Conservation (phyloP, 2,888 invertebrate genomes). For the Brenthis ino region DNA sequence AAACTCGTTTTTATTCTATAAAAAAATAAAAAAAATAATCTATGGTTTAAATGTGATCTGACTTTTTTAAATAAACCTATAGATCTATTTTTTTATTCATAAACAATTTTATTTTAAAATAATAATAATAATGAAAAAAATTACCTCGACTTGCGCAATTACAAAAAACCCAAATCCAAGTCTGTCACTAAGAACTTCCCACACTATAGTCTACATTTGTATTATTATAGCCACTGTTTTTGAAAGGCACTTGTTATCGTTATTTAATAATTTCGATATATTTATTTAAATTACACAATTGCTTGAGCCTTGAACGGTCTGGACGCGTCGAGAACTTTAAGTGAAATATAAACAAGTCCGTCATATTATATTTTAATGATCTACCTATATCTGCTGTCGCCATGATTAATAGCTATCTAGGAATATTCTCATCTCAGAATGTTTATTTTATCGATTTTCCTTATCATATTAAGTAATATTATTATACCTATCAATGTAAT, state of each 20-base stretch:
- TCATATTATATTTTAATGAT: constrained; percentile 31
- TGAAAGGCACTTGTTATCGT: background rate
- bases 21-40: no score
- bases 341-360: constrained; percentile 38
- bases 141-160: constrained; percentile 16
- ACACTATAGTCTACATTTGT: constrained; percentile 13
- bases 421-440: constrained; percentile 5
- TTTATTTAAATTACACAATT: constrained; percentile 15
- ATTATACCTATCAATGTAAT: background rate
- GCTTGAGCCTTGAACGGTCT: constrained; percentile 20
- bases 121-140: background rate
- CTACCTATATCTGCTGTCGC: constrained; percentile 32
- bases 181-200: background rate
- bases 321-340: constrained; percentile 30
- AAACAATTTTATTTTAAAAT: background rate
- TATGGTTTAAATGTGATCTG: no score
- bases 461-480: background rate
- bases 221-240: constrained; percentile 1
- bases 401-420: constrained; percentile 6
- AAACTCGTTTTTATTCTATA: no score
- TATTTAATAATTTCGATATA: background rate
- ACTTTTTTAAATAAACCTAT: no score
- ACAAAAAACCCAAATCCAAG: constrained; percentile 12
- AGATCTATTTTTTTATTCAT: no score
- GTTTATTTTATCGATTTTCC: background rate